Evolutionary conservation across 2,888 invertebrate genomes (phyloP).

Genomic region (Hesperia comma): DNA sequence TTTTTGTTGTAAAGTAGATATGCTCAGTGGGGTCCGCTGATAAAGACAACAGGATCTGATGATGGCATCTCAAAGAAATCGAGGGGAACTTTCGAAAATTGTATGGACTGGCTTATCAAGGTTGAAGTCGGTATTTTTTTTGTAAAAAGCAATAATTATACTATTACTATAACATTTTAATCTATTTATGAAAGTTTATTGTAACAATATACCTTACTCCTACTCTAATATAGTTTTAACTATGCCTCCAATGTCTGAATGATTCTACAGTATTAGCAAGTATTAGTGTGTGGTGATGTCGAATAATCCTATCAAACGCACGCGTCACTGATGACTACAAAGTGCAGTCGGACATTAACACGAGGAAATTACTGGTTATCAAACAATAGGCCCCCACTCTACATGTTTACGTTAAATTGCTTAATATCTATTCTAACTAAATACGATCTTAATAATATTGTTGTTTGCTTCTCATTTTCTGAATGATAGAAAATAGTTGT

Average conservation of each 20-base stretch:
- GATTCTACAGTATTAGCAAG: background rate
- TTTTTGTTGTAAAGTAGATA: too few species aligned
- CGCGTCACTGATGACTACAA: slow-evolving; percentile 31
- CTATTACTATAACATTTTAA: too few species aligned
- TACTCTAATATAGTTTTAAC: background rate
- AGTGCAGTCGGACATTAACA: slow-evolving; percentile 30
- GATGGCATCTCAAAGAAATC: too few species aligned
- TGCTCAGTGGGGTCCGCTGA: too few species aligned
- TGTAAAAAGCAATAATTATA: too few species aligned
- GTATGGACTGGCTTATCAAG: too few species aligned
- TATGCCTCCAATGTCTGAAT: background rate
- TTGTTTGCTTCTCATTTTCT: background rate
- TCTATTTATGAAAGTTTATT: too few species aligned
- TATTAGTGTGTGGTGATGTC: background rate
- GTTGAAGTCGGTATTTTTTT: too few species aligned
- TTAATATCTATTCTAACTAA: background rate
- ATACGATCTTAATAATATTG: background rate
- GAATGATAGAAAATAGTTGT: too few species aligned
- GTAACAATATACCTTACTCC: background rate
- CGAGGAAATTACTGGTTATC: slow-evolving; percentile 30
- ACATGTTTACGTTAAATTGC: slow-evolving; percentile 3
- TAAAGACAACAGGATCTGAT: too few species aligned
- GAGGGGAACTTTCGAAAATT: too few species aligned
- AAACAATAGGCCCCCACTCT: slow-evolving; percentile 15
- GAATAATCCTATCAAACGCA: slow-evolving; percentile 32